Conservation (phyloP, 2,113 vertebrate genomes). For the Tragelaphus strepsiceros region DNA sequence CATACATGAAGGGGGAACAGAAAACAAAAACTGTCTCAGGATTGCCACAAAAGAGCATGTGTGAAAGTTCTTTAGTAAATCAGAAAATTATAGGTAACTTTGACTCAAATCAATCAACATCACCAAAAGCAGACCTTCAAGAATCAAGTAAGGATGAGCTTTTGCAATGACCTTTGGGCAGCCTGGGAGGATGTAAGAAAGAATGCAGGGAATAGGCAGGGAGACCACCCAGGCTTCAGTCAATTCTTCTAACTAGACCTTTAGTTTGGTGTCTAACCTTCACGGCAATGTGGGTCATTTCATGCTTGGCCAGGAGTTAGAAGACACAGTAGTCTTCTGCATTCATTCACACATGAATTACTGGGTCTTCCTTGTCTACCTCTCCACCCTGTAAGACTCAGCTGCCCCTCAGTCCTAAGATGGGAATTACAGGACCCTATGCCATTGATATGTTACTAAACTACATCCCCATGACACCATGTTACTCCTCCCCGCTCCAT, state of each 20-base stretch:
- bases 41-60: not conserved
- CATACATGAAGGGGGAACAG: not conserved
- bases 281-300: not conserved
- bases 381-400: not conserved
- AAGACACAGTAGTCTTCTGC: not conserved
- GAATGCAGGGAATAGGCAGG: not conserved
- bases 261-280: not conserved
- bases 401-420: not conserved
- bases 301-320: not conserved
- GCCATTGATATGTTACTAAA: not conserved
- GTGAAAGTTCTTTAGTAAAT: not conserved
- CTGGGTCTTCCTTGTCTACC: not conserved
- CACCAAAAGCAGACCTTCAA: not conserved
- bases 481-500: not conserved
- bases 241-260: not conserved
- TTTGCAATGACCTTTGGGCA: not conserved
- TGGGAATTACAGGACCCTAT: not conserved
- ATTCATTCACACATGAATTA: not conserved
- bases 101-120: not conserved
- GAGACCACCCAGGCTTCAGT: not conserved
- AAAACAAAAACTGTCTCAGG: not conserved
- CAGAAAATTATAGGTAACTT: not conserved
- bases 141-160: not conserved
- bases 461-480: not conserved
- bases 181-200: not conserved